Percentiles rank a stretch among this genome's conserved stretches.
These are phyloP conservation scores for Callocephalon fimbriatum DNA, from an alignment of 2,113 vertebrate species.

Conservation along the genomic window DNA sequence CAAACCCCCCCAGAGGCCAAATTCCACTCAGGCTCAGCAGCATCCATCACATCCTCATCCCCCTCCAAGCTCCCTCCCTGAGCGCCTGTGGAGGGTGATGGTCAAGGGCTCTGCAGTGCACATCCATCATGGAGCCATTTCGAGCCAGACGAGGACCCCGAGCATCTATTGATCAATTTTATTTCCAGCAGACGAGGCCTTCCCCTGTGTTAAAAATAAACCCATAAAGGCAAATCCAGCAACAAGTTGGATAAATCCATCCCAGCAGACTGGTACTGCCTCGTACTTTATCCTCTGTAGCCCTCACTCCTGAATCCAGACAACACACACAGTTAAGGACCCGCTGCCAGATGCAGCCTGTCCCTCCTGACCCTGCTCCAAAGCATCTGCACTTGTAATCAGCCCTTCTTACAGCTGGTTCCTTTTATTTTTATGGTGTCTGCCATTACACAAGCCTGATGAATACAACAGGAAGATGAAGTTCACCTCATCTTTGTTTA, in stretches of 20 bases:
- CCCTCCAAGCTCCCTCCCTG: background rate
- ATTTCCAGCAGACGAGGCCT: background rate
- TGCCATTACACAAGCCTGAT: background rate
- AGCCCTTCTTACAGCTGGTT: background rate
- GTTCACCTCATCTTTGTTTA: background rate
- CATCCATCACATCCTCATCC: background rate
- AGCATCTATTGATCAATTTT: rapidly evolving
- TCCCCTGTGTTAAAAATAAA: conserved; percentile 1
- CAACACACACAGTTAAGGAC: background rate
- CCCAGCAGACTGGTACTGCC: background rate
- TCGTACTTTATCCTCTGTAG: background rate
- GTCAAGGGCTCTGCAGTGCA: background rate
- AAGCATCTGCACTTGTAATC: background rate
- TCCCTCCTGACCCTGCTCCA: background rate
- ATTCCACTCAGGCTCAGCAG: background rate
- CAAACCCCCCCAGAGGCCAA: background rate
- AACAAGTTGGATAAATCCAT: background rate
- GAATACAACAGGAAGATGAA: background rate
- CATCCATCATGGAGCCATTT: background rate
- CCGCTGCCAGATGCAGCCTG: background rate
- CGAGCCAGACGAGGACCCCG: background rate
- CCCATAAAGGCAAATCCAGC: background rate
- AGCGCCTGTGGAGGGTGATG: rapidly evolving
- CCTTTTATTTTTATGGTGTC: background rate
- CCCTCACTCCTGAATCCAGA: background rate